phyloP scores from a whole-genome alignment of 2,888 invertebrate species.

The Drosophila peninsularis region DNA sequence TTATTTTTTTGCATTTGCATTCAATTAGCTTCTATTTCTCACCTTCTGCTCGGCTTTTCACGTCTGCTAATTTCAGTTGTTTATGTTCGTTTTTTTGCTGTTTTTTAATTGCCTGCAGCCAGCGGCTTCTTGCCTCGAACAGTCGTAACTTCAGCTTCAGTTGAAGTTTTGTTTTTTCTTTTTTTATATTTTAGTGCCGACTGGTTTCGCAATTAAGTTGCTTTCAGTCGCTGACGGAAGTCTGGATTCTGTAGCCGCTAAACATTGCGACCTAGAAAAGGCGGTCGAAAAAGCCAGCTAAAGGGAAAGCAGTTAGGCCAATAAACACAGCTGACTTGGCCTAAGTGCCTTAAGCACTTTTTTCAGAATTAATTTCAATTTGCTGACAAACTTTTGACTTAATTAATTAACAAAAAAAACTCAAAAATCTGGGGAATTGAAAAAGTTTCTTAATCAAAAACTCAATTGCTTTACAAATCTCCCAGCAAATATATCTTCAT shows the following conservation, averaged over 20 bases:
- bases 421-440: too few relatives aligned
- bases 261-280: slow-evolving; percentile 71
- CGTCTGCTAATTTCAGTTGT: slow-evolving; percentile 66
- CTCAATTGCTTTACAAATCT: neutral
- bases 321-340: slow-evolving; percentile 8
- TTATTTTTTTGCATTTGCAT: slow-evolving; percentile 62
- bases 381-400: neutral
- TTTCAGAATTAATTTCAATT: neutral
- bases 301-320: slow-evolving; percentile 54
- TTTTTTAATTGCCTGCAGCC: slow-evolving; percentile 56
- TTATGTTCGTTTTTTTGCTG: slow-evolving; percentile 32
- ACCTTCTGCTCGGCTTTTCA: slow-evolving; percentile 52
- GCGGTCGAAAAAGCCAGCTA: slow-evolving; percentile 20
- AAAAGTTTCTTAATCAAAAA: neutral
- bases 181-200: slow-evolving; percentile 25
- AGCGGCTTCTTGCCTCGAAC: slow-evolving; percentile 9
- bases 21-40: slow-evolving; percentile 77
- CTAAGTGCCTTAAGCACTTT: neutral
- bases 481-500: neutral
- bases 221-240: slow-evolving; percentile 52
- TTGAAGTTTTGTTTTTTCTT: slow-evolving; percentile 31
- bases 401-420: too few relatives aligned
- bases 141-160: slow-evolving; percentile 22
- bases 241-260: slow-evolving; percentile 51
- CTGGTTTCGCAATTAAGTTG: slow-evolving; percentile 63